These are phyloP conservation scores for Catharus minimus DNA, from an alignment of 2,113 vertebrate species.

Conservation along the genomic window DNA sequence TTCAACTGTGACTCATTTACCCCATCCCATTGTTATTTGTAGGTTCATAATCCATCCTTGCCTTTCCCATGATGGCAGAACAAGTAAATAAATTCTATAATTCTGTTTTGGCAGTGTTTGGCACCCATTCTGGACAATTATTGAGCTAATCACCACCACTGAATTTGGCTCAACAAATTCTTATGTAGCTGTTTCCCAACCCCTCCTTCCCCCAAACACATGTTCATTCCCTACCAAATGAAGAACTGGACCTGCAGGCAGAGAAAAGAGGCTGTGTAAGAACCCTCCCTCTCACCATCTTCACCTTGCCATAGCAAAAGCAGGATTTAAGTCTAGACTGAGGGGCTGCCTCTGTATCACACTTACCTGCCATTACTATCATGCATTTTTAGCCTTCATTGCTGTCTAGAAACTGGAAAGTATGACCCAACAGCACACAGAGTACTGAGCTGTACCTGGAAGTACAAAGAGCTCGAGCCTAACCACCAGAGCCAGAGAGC, in stretches of 20 bases:
- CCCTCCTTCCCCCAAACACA: neutral
- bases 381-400: accelerated
- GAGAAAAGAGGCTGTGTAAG: neutral
- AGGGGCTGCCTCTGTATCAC: neutral
- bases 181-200: neutral
- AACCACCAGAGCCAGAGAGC: neutral
- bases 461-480: neutral
- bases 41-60: neutral
- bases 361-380: neutral
- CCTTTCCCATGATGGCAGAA: neutral
- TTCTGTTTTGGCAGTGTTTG: neutral
- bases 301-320: neutral
- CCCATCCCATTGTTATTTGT: neutral
- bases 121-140: neutral
- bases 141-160: neutral
- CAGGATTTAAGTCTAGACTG: neutral
- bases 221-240: neutral
- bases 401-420: neutral
- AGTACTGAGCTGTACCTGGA: neutral
- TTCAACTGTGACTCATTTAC: neutral
- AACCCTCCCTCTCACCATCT: neutral
- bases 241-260: neutral
- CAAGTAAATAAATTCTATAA: neutral
- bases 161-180: neutral
- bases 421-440: neutral